phyloP scores from a whole-genome alignment of 2,797 vertebrate genomes.

The Galagoides demidoff region DNA sequence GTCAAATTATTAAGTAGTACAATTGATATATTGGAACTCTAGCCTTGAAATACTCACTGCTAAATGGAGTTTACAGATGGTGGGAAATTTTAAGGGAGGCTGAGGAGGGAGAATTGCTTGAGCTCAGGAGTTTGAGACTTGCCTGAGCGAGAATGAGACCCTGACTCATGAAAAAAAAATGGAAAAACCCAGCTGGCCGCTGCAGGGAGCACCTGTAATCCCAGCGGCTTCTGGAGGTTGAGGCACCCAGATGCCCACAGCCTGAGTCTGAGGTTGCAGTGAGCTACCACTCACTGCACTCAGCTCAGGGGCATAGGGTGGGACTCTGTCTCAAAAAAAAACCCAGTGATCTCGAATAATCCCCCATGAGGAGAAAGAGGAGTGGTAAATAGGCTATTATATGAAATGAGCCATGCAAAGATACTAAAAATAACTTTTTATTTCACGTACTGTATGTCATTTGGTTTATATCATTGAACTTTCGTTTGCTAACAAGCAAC shows the following conservation, averaged over 20 bases:
- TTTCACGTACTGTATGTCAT: background rate
- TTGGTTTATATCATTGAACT: background rate
- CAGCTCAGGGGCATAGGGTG: no score
- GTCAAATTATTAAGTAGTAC: background rate
- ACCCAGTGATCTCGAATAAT: slow-evolving; percentile 6
- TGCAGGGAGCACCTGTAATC: no score
- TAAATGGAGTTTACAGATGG: background rate
- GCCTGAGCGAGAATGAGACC: no score
- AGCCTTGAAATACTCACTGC: background rate
- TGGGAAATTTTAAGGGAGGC: background rate
- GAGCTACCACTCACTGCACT: no score
- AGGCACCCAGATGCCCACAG: no score
- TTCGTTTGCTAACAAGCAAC: background rate
- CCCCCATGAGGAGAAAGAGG: background rate
- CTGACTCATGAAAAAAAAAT: no score
- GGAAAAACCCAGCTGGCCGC: no score
- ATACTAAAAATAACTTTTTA: background rate
- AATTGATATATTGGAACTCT: background rate
- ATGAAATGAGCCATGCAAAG: background rate
- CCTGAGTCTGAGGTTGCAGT: no score
- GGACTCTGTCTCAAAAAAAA: no score
- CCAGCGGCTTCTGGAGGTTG: no score
- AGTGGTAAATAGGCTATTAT: background rate
- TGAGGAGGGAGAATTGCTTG: no score
- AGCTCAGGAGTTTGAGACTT: no score